These are phyloP conservation scores for Nephrocerus scutellatus DNA, from an alignment of 2,888 invertebrate genomes.

Conservation along the genomic window DNA sequence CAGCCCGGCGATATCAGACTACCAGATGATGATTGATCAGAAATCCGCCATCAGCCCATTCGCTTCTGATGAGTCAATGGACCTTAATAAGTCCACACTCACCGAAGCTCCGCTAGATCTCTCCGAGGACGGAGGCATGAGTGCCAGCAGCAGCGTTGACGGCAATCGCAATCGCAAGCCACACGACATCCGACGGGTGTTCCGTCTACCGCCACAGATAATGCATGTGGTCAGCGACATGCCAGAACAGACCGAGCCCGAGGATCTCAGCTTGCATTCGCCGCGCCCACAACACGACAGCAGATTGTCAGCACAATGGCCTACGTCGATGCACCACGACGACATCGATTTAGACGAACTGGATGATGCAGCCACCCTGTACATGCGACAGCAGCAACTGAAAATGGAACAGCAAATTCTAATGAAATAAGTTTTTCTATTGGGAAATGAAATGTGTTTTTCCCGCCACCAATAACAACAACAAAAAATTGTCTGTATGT, in stretches of 20 bases:
- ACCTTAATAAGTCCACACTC: slow-evolving; percentile 30
- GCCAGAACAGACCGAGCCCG: slow-evolving; percentile 87
- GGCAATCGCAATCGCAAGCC: slow-evolving; percentile 47
- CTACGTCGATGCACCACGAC: slow-evolving; percentile 34
- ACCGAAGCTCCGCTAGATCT: slow-evolving; percentile 49
- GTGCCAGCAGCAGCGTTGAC: slow-evolving; percentile 30
- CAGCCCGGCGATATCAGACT: slow-evolving; percentile 24
- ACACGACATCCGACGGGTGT: slow-evolving; percentile 51
- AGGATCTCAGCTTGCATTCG: slow-evolving; percentile 72
- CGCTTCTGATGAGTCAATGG: slow-evolving; percentile 42
- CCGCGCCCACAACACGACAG: slow-evolving; percentile 37
- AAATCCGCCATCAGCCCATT: slow-evolving; percentile 39
- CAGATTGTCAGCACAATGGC: slow-evolving; percentile 10
- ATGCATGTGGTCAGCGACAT: slow-evolving; percentile 43
- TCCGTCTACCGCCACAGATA: slow-evolving; percentile 48
- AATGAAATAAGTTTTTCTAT: no score
- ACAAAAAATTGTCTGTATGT: no score
- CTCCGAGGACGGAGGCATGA: slow-evolving; percentile 48
- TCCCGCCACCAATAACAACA: no score
- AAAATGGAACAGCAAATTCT: slow-evolving; percentile 21
- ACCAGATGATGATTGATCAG: slow-evolving; percentile 34
- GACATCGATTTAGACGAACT: slow-evolving; percentile 53
- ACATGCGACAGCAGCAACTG: slow-evolving; percentile 46
- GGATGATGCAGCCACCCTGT: slow-evolving; percentile 51
- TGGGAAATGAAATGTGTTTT: no score